Percentiles rank a stretch among this genome's conserved stretches.
Conservation (phyloP, 2,888 invertebrate species). For the Drosophila quinaria region DNA sequence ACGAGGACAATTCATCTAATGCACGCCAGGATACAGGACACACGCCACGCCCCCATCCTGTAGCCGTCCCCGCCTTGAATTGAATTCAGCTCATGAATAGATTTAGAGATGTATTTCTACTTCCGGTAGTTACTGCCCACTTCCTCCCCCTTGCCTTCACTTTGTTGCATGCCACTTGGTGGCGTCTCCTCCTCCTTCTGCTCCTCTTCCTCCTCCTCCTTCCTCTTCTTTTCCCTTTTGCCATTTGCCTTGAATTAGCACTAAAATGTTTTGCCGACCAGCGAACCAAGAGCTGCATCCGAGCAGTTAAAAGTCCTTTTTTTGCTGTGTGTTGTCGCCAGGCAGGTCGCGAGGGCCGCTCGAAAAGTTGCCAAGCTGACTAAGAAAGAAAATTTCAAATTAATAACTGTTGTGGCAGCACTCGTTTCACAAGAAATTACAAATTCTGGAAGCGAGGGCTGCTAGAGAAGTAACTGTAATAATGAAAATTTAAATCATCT, state of each 20-base stretch:
- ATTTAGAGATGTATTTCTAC: conserved; percentile 27
- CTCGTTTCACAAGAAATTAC: not conserved
- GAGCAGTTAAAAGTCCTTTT: conserved; percentile 11
- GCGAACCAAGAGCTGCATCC: conserved; percentile 35
- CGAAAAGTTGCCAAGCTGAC: not conserved
- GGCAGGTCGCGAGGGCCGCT: conserved; percentile 5
- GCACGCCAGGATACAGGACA: conserved; percentile 23
- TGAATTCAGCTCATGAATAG: conserved; percentile 33
- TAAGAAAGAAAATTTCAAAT: not conserved
- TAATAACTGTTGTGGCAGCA: not conserved
- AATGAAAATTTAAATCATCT: not conserved
- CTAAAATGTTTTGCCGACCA: conserved; percentile 65
- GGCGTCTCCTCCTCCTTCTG: not conserved
- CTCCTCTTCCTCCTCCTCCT: not conserved
- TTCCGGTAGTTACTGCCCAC: not conserved
- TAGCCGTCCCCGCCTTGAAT: not conserved
- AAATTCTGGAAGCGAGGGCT: not conserved
- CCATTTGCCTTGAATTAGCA: conserved; percentile 57
- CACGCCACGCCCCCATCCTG: not conserved
- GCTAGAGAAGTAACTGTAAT: not conserved
- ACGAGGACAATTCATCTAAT: conserved; percentile 69
- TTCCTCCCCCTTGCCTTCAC: conserved; percentile 4
- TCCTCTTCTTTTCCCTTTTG: not conserved
- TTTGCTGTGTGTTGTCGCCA: not conserved
- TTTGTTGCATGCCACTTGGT: conserved; percentile 29